Evolutionary conservation across 2,797 vertebrate genomes (phyloP), one percentile per base, ranked within the genome.

Genomic region (Anabas testudineus): DNA sequence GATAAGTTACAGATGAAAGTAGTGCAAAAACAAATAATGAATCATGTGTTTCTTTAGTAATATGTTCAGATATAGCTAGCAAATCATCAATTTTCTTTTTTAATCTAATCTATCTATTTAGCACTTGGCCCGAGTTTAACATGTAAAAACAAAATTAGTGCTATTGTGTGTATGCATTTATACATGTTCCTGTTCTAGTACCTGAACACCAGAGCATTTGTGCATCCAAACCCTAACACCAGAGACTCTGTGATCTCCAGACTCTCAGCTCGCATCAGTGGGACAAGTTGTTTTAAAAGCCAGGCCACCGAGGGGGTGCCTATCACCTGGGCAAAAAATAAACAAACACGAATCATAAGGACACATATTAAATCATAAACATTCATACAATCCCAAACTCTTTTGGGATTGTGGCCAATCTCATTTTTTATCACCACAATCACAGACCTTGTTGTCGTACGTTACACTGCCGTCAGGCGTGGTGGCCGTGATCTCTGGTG

Each of bases 171-270:
- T 58, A 16, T 76, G 24, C 4, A 18, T 73, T 46, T 32, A 12
- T 71, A 42, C 2, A 18, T 58, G 18, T 67, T 59, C 26, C 10
- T 45, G 45, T 51, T 74, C 2, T 14, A 41, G n/a, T 87, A 98
- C 97, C 97, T 98, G 95, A 98, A 98, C 69, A 99, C 97, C 66
- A 99, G 95, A 36, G 96, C 96, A 78, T 99, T 99, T 79, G 97
- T 99, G 89, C 97, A 97, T 87, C 98, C 98, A 62, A 99, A 98
- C 60, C 98, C 98, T 49, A 99, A 88, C 48, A 99, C 97, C 78
- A 99, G 94, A 64, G 97, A 97, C 86, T 99, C 98, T 9, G 97
- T 99, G 92, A 99, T 97, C 92, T 99, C 98, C 80, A 99, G 95
- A 91, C 97, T 98, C 91, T 99, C 98, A 16, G 96, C 95, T 90